A percentile compares a stretch with the other conserved stretches of the same genome.
Evolutionary conservation across 2,888 invertebrate species (phyloP).

Genomic region (Suillia variegata): DNA sequence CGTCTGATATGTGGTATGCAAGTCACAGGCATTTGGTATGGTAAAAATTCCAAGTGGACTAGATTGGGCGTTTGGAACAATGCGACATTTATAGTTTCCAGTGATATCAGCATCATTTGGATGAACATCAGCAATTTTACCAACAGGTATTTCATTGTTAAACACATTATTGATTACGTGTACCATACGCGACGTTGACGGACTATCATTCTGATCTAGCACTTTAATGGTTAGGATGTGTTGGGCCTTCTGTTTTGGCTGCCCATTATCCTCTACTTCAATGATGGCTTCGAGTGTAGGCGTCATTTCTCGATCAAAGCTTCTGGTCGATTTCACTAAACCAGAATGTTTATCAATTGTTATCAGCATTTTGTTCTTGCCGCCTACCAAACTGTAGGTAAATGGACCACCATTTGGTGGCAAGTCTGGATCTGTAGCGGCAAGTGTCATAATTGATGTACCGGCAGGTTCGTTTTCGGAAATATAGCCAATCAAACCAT

Average conservation of each 20-base stretch:
- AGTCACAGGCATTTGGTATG: slow-evolving; percentile 79
- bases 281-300: slow-evolving; percentile 77
- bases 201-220: slow-evolving; percentile 88
- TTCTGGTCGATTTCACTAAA: slow-evolving; percentile 75
- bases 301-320: slow-evolving; percentile 81
- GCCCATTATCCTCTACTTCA: slow-evolving; percentile 87
- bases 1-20: slow-evolving; percentile 73
- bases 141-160: slow-evolving; percentile 75
- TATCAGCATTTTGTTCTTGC: slow-evolving; percentile 76
- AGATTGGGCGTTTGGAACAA: slow-evolving; percentile 67
- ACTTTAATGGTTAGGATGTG: slow-evolving; percentile 78
- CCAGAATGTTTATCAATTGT: slow-evolving; percentile 82
- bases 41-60: slow-evolving; percentile 66
- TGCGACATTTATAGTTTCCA: slow-evolving; percentile 86
- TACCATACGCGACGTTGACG: slow-evolving; percentile 81
- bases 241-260: slow-evolving; percentile 81
- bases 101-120: slow-evolving; percentile 91
- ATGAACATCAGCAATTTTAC: slow-evolving; percentile 89
- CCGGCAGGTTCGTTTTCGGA: slow-evolving; percentile 86
- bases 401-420: slow-evolving; percentile 92
- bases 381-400: slow-evolving; percentile 78
- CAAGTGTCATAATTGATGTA: slow-evolving; percentile 81
- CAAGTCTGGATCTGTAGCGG: slow-evolving; percentile 86
- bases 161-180: slow-evolving; percentile 80
- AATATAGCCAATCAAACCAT: slow-evolving; percentile 75